These are phyloP conservation scores for Trichosurus vulpecula DNA, from an alignment of 2,797 vertebrate species.

Conservation along the genomic window DNA sequence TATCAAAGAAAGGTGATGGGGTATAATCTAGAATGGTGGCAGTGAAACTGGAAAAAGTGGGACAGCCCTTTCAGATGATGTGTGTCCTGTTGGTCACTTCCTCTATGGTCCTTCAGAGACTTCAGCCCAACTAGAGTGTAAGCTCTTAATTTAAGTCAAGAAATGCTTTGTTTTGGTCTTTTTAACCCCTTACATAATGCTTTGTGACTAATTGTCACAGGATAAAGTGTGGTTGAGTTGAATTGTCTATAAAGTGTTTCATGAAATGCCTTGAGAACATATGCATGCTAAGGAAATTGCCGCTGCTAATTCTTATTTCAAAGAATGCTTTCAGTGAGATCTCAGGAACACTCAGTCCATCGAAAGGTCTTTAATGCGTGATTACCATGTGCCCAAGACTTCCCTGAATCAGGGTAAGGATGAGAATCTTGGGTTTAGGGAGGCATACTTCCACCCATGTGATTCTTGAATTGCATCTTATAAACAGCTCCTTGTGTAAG, in stretches of 20 bases:
- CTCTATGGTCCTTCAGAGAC: not conserved
- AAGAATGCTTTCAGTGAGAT: not conserved
- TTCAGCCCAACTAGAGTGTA: not conserved
- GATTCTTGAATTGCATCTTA: slow-evolving; percentile 15
- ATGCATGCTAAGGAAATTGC: not conserved
- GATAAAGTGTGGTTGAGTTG: not conserved
- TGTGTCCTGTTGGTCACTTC: not conserved
- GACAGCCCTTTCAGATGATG: not conserved
- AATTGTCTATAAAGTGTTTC: not conserved
- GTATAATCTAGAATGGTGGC: not conserved
- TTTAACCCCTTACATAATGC: not conserved
- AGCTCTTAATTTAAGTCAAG: not conserved
- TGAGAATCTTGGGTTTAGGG: not conserved
- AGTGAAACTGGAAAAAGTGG: not conserved
- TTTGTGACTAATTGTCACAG: not conserved
- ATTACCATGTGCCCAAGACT: not conserved
- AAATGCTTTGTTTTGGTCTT: not conserved
- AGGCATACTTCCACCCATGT: not conserved
- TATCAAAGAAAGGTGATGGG: not conserved
- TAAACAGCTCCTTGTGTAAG: not conserved
- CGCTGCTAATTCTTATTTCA: not conserved
- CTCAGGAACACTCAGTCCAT: not conserved
- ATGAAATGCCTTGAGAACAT: not conserved
- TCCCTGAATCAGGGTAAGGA: not conserved
- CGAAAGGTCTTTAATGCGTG: not conserved